Conservation (phyloP, 2,888 invertebrate genomes). For the Lordiphosa andalusiaca region DNA sequence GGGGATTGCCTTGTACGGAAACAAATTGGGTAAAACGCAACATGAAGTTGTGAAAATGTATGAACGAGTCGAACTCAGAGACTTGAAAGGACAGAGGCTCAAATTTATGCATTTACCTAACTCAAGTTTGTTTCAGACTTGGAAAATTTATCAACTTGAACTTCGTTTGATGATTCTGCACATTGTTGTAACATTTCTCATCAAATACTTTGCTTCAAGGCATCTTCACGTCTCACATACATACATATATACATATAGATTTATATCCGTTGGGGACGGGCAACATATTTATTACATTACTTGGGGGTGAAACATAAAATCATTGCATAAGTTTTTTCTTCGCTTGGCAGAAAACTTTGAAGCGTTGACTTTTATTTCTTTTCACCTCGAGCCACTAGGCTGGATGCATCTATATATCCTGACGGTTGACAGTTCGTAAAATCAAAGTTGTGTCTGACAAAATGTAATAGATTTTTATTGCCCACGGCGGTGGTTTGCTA, state of each 20-base stretch:
- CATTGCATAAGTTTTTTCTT: constrained; percentile 37
- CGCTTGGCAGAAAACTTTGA: constrained; percentile 31
- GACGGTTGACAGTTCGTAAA: constrained; percentile 53
- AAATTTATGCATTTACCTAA: no score
- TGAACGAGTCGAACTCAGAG: no score
- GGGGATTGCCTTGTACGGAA: no score
- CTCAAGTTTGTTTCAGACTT: no score
- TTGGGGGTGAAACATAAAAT: constrained; percentile 21
- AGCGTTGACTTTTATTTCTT: constrained; percentile 35
- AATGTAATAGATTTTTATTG: constrained; percentile 64
- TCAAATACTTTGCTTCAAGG: constrained; percentile 30
- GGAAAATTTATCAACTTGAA: no score
- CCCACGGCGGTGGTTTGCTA: constrained; percentile 38
- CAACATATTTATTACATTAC: constrained; percentile 37
- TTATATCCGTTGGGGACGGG: constrained; percentile 15
- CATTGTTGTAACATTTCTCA: neutral
- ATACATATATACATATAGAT: constrained; percentile 1
- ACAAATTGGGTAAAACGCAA: no score
- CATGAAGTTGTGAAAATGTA: no score
- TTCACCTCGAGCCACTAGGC: constrained; percentile 14
- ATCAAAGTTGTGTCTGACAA: constrained; percentile 65
- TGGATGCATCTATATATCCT: constrained; percentile 9
- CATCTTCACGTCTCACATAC: constrained; percentile 1
- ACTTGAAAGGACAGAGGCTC: no score
- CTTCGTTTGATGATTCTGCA: no score